phyloP scores from a whole-genome alignment of 2,888 invertebrate genomes.

The Flexamia atlantica region DNA sequence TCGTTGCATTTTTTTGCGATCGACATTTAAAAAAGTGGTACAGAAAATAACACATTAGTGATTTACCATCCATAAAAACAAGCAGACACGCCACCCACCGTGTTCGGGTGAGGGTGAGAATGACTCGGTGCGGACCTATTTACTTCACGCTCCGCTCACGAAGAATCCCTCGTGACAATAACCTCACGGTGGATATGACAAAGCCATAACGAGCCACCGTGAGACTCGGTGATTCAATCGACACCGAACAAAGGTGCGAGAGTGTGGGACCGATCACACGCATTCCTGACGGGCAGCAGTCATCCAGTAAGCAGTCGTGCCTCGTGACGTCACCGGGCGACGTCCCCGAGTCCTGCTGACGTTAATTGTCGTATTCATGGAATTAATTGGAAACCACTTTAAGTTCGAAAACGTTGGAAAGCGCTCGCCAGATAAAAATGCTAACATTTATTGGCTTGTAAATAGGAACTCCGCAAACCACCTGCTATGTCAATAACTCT shows the following conservation, averaged over 20 bases:
- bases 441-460: not conserved
- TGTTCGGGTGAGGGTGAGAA: too few relatives aligned
- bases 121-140: too few relatives aligned
- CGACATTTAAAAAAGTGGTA: too few relatives aligned
- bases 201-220: constrained; percentile 34
- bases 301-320: not conserved
- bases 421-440: not conserved
- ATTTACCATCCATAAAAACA: too few relatives aligned
- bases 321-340: not conserved
- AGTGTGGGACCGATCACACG: constrained; percentile 34
- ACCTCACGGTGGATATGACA: constrained; percentile 1
- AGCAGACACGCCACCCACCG: too few relatives aligned
- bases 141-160: not conserved
- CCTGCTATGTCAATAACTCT: not conserved
- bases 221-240: constrained; percentile 34
- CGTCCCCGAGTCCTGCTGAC: not conserved
- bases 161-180: constrained; percentile 1
- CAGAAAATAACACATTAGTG: too few relatives aligned
- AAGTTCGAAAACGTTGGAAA: too few relatives aligned
- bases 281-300: constrained; percentile 18
- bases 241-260: constrained; percentile 22
- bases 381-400: too few relatives aligned
- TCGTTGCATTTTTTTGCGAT: too few relatives aligned
- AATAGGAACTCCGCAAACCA: not conserved
- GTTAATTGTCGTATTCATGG: too few relatives aligned